Evolutionary conservation across 2,113 vertebrate species (phyloP).

Genomic region (Oreotrochilus melanogaster): DNA sequence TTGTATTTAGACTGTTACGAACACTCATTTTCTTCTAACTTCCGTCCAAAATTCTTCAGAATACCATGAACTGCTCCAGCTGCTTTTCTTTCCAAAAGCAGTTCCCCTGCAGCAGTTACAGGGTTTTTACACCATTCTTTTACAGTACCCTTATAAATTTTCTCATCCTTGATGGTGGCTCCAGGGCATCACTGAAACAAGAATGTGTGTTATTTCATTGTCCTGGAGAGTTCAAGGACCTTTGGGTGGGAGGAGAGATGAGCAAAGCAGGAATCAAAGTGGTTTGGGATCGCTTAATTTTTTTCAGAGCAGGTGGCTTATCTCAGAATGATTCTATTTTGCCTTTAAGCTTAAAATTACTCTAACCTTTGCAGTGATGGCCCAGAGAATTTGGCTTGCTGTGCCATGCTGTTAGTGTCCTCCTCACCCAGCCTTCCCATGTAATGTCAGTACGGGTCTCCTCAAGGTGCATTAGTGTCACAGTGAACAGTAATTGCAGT

Average conservation of each 20-base stretch:
- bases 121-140: neutral
- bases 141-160: neutral
- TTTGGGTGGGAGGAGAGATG: neutral
- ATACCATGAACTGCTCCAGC: neutral
- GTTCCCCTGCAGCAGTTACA: neutral
- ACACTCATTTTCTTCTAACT: neutral
- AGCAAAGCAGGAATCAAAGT: neutral
- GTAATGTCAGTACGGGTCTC: neutral
- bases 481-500: neutral
- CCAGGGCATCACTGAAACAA: neutral
- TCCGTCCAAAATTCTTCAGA: neutral
- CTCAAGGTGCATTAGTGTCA: neutral
- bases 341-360: neutral
- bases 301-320: neutral
- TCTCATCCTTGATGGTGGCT: neutral
- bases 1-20: neutral
- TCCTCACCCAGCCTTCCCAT: neutral
- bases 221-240: neutral
- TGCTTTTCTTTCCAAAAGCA: constrained; percentile 28
- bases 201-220: neutral
- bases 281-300: neutral
- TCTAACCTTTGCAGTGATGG: neutral
- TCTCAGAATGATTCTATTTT: neutral
- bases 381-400: neutral
- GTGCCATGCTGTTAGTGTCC: neutral